Percentiles rank a stretch among this genome's conserved stretches.
phyloP scores from a whole-genome alignment of 2,797 vertebrate genomes.

The Silurus lanzhouensis region DNA sequence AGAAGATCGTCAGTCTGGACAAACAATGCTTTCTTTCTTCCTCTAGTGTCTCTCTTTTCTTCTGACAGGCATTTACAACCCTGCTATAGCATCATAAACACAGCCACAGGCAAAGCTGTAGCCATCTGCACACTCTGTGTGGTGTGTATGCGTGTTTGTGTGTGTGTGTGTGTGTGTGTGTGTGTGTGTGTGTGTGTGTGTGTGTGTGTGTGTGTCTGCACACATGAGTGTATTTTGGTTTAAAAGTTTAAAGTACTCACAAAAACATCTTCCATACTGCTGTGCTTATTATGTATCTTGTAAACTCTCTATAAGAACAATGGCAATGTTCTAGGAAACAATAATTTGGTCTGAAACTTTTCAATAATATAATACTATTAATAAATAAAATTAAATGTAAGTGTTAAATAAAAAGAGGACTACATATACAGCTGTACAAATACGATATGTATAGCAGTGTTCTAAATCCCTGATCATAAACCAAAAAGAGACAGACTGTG shows the following conservation, averaged over 20 bases:
- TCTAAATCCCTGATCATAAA: conserved; percentile 8
- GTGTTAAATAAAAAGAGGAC: neutral
- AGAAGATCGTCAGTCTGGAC: conserved; percentile 55
- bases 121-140: conserved; percentile 29
- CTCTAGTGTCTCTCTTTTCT: conserved; percentile 31
- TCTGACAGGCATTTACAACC: conserved; percentile 51
- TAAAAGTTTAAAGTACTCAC: conserved; percentile 65
- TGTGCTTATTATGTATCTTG: neutral
- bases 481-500: conserved; percentile 15
- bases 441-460: neutral
- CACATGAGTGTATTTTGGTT: conserved; percentile 13
- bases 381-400: neutral
- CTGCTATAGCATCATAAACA: conserved; percentile 51
- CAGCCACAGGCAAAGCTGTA: conserved; percentile 45
- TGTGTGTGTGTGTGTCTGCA: conserved; percentile 8
- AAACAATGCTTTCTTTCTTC: conserved; percentile 42
- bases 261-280: conserved; percentile 63
- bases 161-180: conserved; percentile 1
- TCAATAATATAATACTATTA: neutral
- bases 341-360: neutral
- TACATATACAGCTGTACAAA: neutral
- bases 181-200: conserved; percentile 16
- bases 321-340: neutral
- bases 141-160: conserved; percentile 20
- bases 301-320: conserved; percentile 3